A percentile compares a stretch with the other conserved stretches of the same genome.
phyloP scores from a whole-genome alignment of 2,797 vertebrate species.

The Steatocranus sp. region DNA sequence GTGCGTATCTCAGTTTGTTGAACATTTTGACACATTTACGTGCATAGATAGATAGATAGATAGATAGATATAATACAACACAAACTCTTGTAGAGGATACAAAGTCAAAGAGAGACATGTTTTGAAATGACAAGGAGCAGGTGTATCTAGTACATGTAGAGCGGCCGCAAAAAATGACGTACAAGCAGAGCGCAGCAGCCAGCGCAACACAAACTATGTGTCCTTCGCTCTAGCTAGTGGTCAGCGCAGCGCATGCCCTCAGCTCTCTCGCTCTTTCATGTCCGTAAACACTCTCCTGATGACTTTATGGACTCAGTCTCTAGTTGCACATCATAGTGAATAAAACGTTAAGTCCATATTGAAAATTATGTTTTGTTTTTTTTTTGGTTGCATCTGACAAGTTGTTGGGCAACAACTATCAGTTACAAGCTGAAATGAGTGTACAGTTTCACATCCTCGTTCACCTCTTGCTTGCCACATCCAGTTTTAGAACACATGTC shows the following conservation, averaged over 20 bases:
- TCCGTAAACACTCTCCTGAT: not conserved
- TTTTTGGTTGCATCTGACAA: not conserved
- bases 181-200: not conserved
- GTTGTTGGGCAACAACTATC: not conserved
- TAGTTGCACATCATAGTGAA: not conserved
- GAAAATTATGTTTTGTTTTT: fast-evolving
- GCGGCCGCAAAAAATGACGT: not conserved
- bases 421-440: not conserved
- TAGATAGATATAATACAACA: not conserved
- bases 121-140: not conserved
- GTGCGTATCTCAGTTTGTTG: fast-evolving
- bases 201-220: not conserved
- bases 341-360: not conserved
- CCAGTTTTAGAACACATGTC: not conserved
- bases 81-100: not conserved
- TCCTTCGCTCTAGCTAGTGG: not conserved
- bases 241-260: fast-evolving
- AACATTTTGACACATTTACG: not conserved
- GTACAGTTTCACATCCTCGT: not conserved
- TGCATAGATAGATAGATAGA: fast-evolving
- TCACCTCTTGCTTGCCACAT: not conserved
- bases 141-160: not conserved
- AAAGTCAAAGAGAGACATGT: not conserved
- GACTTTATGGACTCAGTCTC: not conserved
- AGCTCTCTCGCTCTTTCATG: fast-evolving